These are phyloP conservation scores for Cordilura impudica DNA, from an alignment of 2,888 invertebrate species.

Conservation along the genomic window DNA sequence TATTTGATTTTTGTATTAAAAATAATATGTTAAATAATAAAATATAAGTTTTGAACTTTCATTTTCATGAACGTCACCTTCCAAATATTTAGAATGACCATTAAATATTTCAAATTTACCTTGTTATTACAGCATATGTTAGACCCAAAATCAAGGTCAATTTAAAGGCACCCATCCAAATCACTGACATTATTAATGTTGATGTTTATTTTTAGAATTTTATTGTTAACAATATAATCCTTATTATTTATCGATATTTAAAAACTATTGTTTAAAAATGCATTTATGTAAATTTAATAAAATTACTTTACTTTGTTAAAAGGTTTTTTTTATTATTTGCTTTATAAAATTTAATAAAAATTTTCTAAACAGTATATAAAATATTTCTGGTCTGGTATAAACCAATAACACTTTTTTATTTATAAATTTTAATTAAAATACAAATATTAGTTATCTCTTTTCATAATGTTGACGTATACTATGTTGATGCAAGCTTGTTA, in stretches of 20 bases:
- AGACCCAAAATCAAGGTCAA: slow-evolving; percentile 82
- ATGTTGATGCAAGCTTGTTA: slow-evolving; percentile 22
- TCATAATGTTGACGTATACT: neutral
- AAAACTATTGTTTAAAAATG: neutral
- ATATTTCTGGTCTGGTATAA: neutral
- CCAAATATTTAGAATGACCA: too few relatives aligned
- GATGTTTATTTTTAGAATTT: neutral
- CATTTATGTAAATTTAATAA: neutral
- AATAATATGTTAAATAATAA: too few relatives aligned
- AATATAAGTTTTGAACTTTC: too few relatives aligned
- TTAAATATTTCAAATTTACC: slow-evolving; percentile 78
- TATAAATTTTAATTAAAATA: neutral
- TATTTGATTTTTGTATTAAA: too few relatives aligned
- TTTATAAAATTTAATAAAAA: neutral
- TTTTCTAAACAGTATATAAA: too few relatives aligned
- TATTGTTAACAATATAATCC: neutral
- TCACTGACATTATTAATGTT: slow-evolving; percentile 79
- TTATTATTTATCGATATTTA: neutral
- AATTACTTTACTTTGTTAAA: neutral
- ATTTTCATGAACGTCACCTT: too few relatives aligned
- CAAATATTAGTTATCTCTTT: neutral
- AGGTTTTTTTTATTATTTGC: neutral
- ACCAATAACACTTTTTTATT: neutral
- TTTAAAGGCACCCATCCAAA: slow-evolving; percentile 83
- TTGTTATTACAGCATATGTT: slow-evolving; percentile 81